phyloP scores from a whole-genome alignment of 1,140 invertebrate genomes.

The Drosophila parabipectinata region DNA sequence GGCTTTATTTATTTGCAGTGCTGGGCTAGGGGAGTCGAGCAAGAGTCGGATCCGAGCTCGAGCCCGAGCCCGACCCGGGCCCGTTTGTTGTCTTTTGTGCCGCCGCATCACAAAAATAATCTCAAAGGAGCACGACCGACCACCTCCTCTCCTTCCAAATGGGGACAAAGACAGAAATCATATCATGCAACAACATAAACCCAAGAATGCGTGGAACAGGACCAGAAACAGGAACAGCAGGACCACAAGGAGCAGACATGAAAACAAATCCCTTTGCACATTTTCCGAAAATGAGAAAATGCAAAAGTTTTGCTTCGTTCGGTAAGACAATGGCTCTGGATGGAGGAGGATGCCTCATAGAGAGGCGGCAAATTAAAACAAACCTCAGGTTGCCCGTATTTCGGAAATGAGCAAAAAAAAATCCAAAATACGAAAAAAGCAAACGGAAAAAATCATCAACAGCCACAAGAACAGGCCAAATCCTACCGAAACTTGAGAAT shows the following conservation, averaged over 20 bases:
- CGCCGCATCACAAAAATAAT: conserved; percentile 62
- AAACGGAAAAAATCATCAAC: conserved; percentile 16
- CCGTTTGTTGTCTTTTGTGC: conserved; percentile 51
- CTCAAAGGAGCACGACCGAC: conserved; percentile 55
- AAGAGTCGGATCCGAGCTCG: neutral
- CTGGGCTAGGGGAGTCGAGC: conserved; percentile 1
- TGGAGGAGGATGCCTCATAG: conserved; percentile 51
- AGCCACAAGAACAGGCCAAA: conserved; percentile 37
- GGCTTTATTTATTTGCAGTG: conserved; percentile 71
- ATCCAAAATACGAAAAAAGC: conserved; percentile 8
- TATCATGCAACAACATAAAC: conserved; percentile 75
- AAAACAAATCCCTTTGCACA: conserved; percentile 83
- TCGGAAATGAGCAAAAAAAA: conserved; percentile 76
- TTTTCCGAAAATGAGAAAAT: conserved; percentile 82
- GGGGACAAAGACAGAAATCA: conserved; percentile 74
- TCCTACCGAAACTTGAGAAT: conserved; percentile 49
- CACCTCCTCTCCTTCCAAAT: conserved; percentile 13
- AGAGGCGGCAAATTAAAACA: conserved; percentile 81
- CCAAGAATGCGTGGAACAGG: conserved; percentile 54
- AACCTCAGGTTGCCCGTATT: conserved; percentile 81
- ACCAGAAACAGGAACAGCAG: conserved; percentile 26
- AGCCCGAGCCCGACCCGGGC: conserved; percentile 5
- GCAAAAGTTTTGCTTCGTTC: conserved; percentile 73
- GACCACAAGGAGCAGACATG: conserved; percentile 58
- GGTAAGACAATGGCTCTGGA: conserved; percentile 64